phyloP scores from a whole-genome alignment of 2,797 vertebrate species.

The Stomatorhinus walkeri region DNA sequence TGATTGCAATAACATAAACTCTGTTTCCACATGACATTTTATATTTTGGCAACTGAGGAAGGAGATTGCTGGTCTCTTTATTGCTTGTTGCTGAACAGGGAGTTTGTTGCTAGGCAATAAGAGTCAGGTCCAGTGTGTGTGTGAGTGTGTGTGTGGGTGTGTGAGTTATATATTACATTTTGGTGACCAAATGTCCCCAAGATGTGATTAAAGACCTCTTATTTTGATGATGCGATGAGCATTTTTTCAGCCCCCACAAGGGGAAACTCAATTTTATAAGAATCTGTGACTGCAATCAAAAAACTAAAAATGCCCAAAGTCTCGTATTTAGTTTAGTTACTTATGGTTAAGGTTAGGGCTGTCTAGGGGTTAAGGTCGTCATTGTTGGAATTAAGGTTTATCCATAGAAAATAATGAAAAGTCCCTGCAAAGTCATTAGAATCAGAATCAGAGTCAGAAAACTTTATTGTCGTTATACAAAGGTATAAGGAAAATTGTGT shows the following conservation, averaged over 20 bases:
- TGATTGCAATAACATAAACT: constrained; percentile 7
- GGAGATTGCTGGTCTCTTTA: background rate
- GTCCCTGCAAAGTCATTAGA: background rate
- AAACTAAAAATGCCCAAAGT: background rate
- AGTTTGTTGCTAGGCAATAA: background rate
- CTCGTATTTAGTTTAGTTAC: background rate
- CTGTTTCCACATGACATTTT: background rate
- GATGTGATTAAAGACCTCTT: background rate
- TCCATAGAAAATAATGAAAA: background rate
- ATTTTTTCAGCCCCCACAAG: background rate
- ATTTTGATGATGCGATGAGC: background rate
- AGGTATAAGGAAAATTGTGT: background rate
- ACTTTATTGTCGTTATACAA: background rate
- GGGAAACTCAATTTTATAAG: background rate
- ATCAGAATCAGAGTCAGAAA: background rate
- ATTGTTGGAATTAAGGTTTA: background rate
- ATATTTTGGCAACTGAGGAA: background rate
- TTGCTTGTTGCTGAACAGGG: background rate
- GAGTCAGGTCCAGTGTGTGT: background rate
- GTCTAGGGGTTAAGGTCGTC: background rate
- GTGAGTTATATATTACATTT: background rate
- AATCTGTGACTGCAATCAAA: background rate
- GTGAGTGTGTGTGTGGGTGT: background rate
- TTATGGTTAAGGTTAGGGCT: background rate
- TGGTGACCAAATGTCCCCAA: background rate